A percentile compares a stretch with the other conserved stretches of the same genome.
Evolutionary conservation across 2,888 invertebrate genomes (phyloP).

Genomic region (Galerucella calmariensis): DNA sequence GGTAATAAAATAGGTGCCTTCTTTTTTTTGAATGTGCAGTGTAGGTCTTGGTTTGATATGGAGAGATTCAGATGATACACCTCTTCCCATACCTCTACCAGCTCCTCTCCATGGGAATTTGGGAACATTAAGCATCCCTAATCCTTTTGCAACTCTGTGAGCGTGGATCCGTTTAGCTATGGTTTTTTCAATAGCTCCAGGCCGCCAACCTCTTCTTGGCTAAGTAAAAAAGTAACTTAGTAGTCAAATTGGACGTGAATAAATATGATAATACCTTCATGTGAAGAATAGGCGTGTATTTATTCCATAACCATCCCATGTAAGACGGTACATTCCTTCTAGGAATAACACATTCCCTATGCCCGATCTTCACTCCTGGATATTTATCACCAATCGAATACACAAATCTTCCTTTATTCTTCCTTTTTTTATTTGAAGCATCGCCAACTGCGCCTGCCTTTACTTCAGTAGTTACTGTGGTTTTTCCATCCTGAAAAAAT

Average conservation of each 20-base stretch:
- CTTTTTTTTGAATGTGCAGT: slow-evolving; percentile 73
- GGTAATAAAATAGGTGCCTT: slow-evolving; percentile 74
- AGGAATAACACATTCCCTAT: slow-evolving; percentile 68
- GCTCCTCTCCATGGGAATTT: slow-evolving; percentile 59
- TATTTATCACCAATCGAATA: slow-evolving; percentile 59
- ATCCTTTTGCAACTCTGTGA: slow-evolving; percentile 56
- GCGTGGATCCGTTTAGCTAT: slow-evolving; percentile 58
- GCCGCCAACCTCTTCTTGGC: slow-evolving; percentile 69
- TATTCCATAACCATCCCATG: slow-evolving; percentile 79
- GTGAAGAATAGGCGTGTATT: slow-evolving; percentile 52
- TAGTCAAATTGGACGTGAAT: neutral
- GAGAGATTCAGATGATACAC: slow-evolving; percentile 63
- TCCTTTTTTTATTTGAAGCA: slow-evolving; percentile 31
- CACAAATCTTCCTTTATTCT: slow-evolving; percentile 48
- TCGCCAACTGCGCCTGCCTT: slow-evolving; percentile 11
- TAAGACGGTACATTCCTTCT: slow-evolving; percentile 70
- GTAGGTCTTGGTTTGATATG: slow-evolving; percentile 71
- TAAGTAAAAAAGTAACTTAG: slow-evolving; percentile 41
- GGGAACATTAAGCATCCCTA: slow-evolving; percentile 51
- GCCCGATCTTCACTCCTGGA: slow-evolving; percentile 69
- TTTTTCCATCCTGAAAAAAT: neutral
- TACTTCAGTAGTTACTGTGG: neutral
- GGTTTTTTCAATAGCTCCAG: slow-evolving; percentile 69
- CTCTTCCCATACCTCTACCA: slow-evolving; percentile 49
- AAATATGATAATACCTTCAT: slow-evolving; percentile 48